A percentile compares a stretch with the other conserved stretches of the same genome.
Conservation (phyloP, 2,113 vertebrate genomes). For the Trematomus loennbergii region DNA sequence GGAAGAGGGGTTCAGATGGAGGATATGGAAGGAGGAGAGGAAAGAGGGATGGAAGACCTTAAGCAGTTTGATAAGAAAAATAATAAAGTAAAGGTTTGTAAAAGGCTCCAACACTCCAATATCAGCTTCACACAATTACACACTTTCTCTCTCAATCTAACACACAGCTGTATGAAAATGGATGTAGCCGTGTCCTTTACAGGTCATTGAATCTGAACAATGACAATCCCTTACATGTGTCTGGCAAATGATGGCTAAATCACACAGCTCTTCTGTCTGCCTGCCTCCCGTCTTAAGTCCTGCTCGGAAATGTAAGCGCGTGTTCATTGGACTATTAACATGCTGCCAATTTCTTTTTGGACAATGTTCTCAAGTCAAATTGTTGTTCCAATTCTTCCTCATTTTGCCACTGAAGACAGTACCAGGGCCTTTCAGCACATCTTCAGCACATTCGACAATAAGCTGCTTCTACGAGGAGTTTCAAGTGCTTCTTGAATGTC, state of each 20-base stretch:
- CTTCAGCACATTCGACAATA: conserved; percentile 48
- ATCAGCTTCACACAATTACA: conserved; percentile 41
- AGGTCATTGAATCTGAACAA: conserved; percentile 74
- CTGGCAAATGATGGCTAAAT: conserved; percentile 73
- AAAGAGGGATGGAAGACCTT: conserved; percentile 53
- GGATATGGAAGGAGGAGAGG: not conserved
- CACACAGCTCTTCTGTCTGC: conserved; percentile 31
- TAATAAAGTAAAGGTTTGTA: conserved; percentile 68
- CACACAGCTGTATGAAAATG: conserved; percentile 56
- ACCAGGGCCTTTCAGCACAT: conserved; percentile 35
- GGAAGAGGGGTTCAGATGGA: not conserved
- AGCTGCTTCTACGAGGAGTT: conserved; percentile 47
- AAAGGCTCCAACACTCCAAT: conserved; percentile 62
- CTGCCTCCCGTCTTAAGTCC: conserved; percentile 37
- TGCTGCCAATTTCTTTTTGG: not conserved
- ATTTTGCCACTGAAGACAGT: conserved; percentile 7
- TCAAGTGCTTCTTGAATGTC: conserved; percentile 58
- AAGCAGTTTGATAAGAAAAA: conserved; percentile 74
- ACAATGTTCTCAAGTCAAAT: conserved; percentile 20
- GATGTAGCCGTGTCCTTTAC: conserved; percentile 76
- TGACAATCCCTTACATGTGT: conserved; percentile 58
- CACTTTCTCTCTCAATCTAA: conserved; percentile 10
- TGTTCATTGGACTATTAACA: conserved; percentile 3
- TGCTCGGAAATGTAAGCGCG: conserved; percentile 7
- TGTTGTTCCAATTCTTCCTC: conserved; percentile 35